Evolutionary conservation across 2,113 vertebrate genomes (phyloP), one percentile per base, ranked within the genome.

Genomic region (Epinephelus fuscoguttatus): DNA sequence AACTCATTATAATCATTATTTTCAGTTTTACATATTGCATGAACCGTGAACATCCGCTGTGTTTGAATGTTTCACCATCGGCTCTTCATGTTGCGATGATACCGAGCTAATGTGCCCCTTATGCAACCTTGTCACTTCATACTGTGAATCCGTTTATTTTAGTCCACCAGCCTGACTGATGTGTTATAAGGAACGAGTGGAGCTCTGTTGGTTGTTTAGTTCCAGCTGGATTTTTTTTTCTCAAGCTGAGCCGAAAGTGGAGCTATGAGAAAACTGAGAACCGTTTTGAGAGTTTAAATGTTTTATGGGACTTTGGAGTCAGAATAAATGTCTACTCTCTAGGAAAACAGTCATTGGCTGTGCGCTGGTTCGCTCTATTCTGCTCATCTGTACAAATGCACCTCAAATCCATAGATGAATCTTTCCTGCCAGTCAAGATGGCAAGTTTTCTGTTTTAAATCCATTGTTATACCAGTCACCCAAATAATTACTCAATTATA

Each of bases 61-160:
- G 33, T 23, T n/a, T 42, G 49, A 66, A 53, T 52, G 8, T 47
- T 66, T 27, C 50, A 55, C 23, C n/a, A 67, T 25, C 25, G 25
- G 2, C 37, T 45, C 45, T 68, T 73, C 21, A 52, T 73, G 21
- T 59, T 40, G 55, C 27, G 23, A 3, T 53, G 33, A 70, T 40
- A 17, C 17, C 55, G 71, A 18, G 42, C 5, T 47, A 76, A 67
- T 71, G 11, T 70, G 8, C 13, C 40, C 61, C 59, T 85, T 33
- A 59, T 71, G 23, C 59, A 71, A 42, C 30, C 30, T 3, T 60
- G 60, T 78, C 40, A n/a, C 27, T 42, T 74, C 45, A 42, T 25
- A 63, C 23, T 74, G 69, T 4, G 23, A 75, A 19, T 69, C 40
- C 21, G 49, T 30, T 73, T 81, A 49, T 81, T 72, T 81, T 62